phyloP scores from a whole-genome alignment of 2,113 vertebrate species.

The Pteronura brasiliensis region DNA sequence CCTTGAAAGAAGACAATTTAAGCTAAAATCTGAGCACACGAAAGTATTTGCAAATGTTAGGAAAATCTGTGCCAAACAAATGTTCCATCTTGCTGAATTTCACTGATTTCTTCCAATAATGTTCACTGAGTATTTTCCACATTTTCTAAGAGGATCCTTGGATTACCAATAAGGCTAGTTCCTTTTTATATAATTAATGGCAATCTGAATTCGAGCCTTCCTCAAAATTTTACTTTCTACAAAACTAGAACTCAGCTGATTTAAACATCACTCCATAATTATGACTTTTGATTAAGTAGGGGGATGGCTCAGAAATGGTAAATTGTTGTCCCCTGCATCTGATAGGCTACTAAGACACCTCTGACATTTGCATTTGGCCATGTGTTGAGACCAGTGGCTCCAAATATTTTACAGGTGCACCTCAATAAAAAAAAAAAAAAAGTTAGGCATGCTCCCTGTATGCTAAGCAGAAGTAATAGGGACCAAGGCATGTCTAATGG shows the following conservation, averaged over 20 bases:
- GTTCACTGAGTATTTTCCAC: not conserved
- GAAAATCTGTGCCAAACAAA: constrained; percentile 32
- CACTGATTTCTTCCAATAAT: not conserved
- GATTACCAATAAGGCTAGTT: not conserved
- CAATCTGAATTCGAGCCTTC: not conserved
- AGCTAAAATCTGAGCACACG: not conserved
- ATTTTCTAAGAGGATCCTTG: not conserved
- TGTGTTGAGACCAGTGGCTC: not conserved
- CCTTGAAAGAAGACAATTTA: not conserved
- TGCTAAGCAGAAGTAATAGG: not conserved
- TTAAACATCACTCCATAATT: not conserved
- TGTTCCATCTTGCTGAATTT: not conserved
- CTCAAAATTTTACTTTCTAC: not conserved
- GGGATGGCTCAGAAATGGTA: not conserved
- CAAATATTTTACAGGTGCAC: not conserved
- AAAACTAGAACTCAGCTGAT: not conserved
- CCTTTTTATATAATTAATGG: not conserved
- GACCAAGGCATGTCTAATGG: not conserved
- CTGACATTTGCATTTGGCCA: not conserved
- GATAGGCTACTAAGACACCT: not conserved
- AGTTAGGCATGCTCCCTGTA: not conserved
- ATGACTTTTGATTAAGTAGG: not conserved
- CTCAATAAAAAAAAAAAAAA: not conserved
- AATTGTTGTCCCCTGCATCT: not conserved
- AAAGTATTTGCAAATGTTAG: not conserved